These are phyloP conservation scores for Mnemiopsis leidyi DNA, from an alignment of 37 sponge, comb jelly and placozoan species.

Conservation along the genomic window DNA sequence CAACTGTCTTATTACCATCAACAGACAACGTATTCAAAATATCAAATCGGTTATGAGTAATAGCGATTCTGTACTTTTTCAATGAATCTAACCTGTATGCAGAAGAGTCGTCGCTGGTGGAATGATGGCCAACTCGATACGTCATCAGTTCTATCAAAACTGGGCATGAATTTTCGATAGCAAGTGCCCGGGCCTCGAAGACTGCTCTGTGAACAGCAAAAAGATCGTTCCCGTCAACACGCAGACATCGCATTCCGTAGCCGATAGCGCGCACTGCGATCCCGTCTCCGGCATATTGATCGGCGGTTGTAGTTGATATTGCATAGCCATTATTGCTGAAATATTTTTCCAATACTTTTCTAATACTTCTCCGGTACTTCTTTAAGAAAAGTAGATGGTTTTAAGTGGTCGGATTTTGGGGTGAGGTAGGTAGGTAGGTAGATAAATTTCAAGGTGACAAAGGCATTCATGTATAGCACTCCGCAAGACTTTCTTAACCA, in stretches of 20 bases:
- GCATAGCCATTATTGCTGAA: conserved; percentile 94
- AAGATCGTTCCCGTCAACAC: conserved; percentile 94
- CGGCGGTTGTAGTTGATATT: conserved; percentile 86
- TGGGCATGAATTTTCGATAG: conserved; percentile 77
- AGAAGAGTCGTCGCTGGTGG: conserved; percentile 94
- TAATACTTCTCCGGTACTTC: too few relatives aligned
- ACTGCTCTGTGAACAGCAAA: conserved; percentile 88
- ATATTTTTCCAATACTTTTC: too few relatives aligned
- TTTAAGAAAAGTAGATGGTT: too few relatives aligned
- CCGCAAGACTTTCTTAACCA: too few relatives aligned
- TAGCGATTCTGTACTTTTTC: too few relatives aligned
- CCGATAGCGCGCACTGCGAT: conserved; percentile 73
- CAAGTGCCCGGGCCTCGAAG: conserved; percentile 72
- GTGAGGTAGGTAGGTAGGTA: too few relatives aligned
- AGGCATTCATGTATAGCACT: too few relatives aligned
- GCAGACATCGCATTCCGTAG: conserved; percentile 85
- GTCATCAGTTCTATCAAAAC: conserved; percentile 96
- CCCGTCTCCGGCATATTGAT: conserved; percentile 94
- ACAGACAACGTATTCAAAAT: too few relatives aligned
- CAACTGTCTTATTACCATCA: too few relatives aligned
- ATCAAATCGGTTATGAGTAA: too few relatives aligned
- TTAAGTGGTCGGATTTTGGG: too few relatives aligned
- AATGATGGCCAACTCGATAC: conserved; percentile 88
- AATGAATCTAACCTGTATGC: conserved; percentile 74
- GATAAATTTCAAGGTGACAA: too few relatives aligned